phyloP scores from a whole-genome alignment of 2,797 vertebrate genomes.

The Ciconia nigra region DNA sequence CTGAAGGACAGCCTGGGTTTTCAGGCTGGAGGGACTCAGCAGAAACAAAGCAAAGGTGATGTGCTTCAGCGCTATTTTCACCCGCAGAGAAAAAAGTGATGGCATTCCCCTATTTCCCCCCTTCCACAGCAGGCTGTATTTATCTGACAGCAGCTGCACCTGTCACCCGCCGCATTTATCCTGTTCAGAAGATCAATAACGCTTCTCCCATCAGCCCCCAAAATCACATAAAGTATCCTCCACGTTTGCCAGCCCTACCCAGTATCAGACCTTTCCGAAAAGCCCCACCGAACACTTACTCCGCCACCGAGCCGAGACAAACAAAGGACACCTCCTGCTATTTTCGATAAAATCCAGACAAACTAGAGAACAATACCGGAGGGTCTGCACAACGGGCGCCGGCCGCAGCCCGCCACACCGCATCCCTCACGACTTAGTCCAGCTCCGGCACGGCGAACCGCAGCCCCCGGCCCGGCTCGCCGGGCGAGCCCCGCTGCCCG shows the following conservation, averaged over 20 bases:
- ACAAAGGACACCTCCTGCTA: conserved; percentile 25
- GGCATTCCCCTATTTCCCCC: rapidly evolving
- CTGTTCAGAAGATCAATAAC: background rate
- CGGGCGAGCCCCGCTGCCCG: background rate
- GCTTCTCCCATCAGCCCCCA: background rate
- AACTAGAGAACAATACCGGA: conserved; percentile 8
- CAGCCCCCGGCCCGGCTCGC: background rate
- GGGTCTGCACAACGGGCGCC: background rate
- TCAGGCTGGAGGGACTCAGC: background rate
- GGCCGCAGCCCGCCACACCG: background rate
- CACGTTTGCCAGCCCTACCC: background rate
- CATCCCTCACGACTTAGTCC: background rate
- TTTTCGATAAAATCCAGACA: background rate
- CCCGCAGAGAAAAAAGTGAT: background rate
- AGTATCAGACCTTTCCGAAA: background rate
- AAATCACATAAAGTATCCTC: background rate
- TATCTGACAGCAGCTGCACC: background rate
- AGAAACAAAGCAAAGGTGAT: background rate
- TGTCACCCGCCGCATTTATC: background rate
- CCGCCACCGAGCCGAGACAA: background rate
- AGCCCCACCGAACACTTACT: background rate
- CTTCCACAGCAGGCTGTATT: background rate
- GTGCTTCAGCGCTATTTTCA: background rate
- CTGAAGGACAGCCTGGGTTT: background rate
- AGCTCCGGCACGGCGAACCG: background rate